Base-by-base conservation (phyloP, 1,140 invertebrate species). In the Hormaphis cornu region DNA sequence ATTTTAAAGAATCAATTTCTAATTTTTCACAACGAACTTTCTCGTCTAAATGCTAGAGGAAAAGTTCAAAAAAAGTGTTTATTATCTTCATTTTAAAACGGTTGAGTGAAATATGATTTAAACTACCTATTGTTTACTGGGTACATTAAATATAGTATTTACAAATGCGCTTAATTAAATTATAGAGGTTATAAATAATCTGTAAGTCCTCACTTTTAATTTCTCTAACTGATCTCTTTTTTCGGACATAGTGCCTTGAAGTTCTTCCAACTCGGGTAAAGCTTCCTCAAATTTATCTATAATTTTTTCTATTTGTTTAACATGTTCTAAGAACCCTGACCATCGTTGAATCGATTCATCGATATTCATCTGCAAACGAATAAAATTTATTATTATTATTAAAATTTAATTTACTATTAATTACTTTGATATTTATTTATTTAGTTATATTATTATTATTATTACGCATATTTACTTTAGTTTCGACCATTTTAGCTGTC, bases 331-430 rank as follows among this genome's bases (percentile, higher is more conserved):
- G 73, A 94, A 87, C 56, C 89, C 90, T 70, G 90, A 85, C 91
- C 91, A 95, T 79, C 90, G 89, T 46, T 90, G 89, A 26, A 94
- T 88, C 3, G 89, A 90, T 74, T 94, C 91, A 78, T 94, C 91
- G n/a, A 95, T 78, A 71, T 88, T 84, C 1, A 88, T 84, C 78
- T 77, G 52, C 44, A 72, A 72, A 63, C 24, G 58, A 42, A 50
- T 14, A 53, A 58, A 33, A 35, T 46, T 48, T 0, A 26, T 56
- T 44, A 53, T 44, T 6, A 33, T 4, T 9, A 6, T 33, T 6
- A 4, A 33, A 33, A 33, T 33, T 6, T 33, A 33, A 33, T 6
- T 4, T 33, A 33, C 9, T 33, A 6, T 6, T 6, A 33, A 9
- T 9, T 4, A 33, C 4, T 33, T 6, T 6, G 4, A 6, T 33